Percentiles rank a stretch among this genome's conserved stretches.
phyloP scores from a whole-genome alignment of 2,797 vertebrate species.

The Podarcis lilfordi region DNA sequence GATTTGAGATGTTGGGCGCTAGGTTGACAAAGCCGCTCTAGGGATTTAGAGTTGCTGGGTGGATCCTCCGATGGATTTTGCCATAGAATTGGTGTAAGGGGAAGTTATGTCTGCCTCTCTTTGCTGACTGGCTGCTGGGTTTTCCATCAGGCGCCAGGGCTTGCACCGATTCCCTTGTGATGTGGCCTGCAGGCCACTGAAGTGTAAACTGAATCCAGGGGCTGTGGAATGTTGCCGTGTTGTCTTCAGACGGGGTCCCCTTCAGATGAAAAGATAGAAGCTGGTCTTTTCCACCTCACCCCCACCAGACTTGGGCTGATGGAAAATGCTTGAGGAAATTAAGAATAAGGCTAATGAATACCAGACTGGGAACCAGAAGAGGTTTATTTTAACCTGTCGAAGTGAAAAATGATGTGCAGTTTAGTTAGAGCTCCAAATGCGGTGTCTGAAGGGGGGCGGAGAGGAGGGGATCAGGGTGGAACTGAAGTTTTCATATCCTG shows the following conservation, averaged over 20 bases:
- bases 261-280: background rate
- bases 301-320: conserved; percentile 6
- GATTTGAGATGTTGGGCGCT: too few relatives aligned
- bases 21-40: too few relatives aligned
- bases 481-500: background rate
- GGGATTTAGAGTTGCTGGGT: background rate
- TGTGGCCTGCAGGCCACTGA: accelerated
- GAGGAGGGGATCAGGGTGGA: background rate
- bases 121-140: background rate
- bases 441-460: background rate
- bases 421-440: background rate
- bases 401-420: conserved; percentile 63
- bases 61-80: background rate
- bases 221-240: background rate
- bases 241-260: background rate
- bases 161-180: background rate
- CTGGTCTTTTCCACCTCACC: conserved; percentile 33
- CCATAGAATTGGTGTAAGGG: background rate
- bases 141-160: background rate
- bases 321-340: conserved; percentile 52
- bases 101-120: background rate
- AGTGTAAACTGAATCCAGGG: background rate
- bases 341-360: conserved; percentile 62
- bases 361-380: conserved; percentile 47
- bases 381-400: conserved; percentile 60